phyloP scores from a whole-genome alignment of 1,140 invertebrate genomes.

The Brachionus asplanchnoidis region DNA sequence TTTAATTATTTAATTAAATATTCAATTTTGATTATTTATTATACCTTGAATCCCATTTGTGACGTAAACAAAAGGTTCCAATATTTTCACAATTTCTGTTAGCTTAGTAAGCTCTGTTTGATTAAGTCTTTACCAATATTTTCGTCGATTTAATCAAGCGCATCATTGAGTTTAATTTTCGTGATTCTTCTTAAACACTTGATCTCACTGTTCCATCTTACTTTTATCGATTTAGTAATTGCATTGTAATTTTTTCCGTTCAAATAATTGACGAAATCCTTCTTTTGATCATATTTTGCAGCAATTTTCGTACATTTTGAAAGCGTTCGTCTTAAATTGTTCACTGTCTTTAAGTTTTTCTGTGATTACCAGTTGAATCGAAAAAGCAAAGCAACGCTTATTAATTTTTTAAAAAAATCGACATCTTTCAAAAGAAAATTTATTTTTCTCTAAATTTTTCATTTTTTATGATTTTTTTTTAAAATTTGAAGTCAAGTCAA shows the following conservation, averaged over 20 bases:
- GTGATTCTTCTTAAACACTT: not conserved
- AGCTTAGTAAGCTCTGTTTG: too few species aligned
- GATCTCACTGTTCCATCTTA: conserved; percentile 1
- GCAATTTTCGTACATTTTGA: not conserved
- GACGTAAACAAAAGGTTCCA: too few species aligned
- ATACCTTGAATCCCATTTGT: too few species aligned
- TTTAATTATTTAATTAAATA: not conserved
- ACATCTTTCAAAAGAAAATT: too few species aligned
- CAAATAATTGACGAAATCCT: not conserved
- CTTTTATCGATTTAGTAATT: not conserved
- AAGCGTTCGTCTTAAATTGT: not conserved
- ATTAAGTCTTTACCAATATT: not conserved
- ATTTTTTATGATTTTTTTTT: too few species aligned
- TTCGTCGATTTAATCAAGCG: not conserved
- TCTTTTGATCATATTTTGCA: not conserved
- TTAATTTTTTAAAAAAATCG: too few species aligned
- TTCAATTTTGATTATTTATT: not conserved
- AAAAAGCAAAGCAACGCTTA: too few species aligned
- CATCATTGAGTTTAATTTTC: not conserved
- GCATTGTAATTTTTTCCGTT: not conserved
- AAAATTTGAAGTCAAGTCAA: too few species aligned
- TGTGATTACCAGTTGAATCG: too few species aligned
- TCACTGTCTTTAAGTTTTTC: too few species aligned
- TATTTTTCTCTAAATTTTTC: too few species aligned
- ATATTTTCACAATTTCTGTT: too few species aligned